Percentiles rank a stretch among this genome's conserved stretches.
Evolutionary conservation across 2,888 invertebrate genomes (phyloP).

Genomic region (Hirtodrosophila histrioides): DNA sequence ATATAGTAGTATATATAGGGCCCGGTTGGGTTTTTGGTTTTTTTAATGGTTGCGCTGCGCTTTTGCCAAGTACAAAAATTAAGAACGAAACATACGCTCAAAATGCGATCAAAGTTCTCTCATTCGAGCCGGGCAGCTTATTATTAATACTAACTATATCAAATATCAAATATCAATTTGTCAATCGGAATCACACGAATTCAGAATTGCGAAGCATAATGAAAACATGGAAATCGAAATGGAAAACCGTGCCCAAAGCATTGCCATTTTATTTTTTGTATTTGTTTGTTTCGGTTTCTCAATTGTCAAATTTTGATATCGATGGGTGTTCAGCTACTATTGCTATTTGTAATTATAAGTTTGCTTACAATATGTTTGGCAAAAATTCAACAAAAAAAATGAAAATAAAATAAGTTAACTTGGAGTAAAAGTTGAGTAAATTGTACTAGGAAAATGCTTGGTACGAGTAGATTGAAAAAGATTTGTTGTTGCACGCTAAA

Average conservation of each 20-base stretch:
- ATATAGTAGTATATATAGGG: background rate
- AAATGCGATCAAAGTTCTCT: constrained; percentile 38
- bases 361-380: constrained; percentile 12
- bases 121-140: constrained; percentile 15
- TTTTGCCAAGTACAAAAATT: constrained; percentile 12
- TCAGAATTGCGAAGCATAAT: constrained; percentile 51
- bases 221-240: constrained; percentile 48
- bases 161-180: constrained; percentile 1
- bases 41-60: background rate
- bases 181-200: constrained; percentile 25
- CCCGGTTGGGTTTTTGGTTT: background rate
- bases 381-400: constrained; percentile 8
- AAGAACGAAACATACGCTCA: constrained; percentile 25
- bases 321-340: constrained; percentile 44
- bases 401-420: constrained; percentile 26
- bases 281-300: constrained; percentile 14
- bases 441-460: constrained; percentile 63
- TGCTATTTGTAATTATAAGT: constrained; percentile 16
- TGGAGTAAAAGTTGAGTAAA: constrained; percentile 58
- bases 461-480: constrained; percentile 40
- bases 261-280: constrained; percentile 37
- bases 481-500: constrained; percentile 71
- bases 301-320: constrained; percentile 41
- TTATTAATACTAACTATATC: background rate
- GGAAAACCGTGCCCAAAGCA: constrained; percentile 77